A percentile compares a stretch with the other conserved stretches of the same genome.
These are phyloP conservation scores for Hepsetus odoe DNA, from an alignment of 2,113 vertebrate genomes.

Conservation along the genomic window DNA sequence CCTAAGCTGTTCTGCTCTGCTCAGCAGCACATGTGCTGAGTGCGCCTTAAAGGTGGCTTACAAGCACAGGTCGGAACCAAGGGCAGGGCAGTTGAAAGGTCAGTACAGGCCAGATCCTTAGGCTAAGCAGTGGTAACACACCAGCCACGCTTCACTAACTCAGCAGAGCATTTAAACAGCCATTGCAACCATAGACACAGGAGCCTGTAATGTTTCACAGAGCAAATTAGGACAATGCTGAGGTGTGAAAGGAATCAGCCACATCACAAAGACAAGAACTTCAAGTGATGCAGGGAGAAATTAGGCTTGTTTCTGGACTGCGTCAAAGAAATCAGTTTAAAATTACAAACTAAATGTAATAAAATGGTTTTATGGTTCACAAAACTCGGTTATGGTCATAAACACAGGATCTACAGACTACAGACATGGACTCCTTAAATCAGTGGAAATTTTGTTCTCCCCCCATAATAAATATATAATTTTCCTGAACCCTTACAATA, in stretches of 20 bases:
- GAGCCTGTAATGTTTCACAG: not conserved
- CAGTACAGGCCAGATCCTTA: constrained; percentile 59
- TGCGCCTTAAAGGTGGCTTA: constrained; percentile 74
- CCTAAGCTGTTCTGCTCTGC: constrained; percentile 73
- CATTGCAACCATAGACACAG: constrained; percentile 7
- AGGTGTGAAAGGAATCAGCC: not conserved
- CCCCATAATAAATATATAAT: not conserved
- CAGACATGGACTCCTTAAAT: constrained; percentile 7
- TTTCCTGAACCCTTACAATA: constrained; percentile 5
- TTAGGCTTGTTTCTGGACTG: not conserved
- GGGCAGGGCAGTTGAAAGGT: constrained; percentile 77
- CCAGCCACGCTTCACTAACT: not conserved
- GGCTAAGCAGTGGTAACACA: constrained; percentile 54
- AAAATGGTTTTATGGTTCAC: constrained; percentile 13
- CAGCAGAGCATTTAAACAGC: constrained; percentile 14
- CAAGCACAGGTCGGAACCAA: constrained; percentile 75
- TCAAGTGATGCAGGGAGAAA: not conserved
- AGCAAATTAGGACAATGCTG: not conserved
- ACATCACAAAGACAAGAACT: not conserved
- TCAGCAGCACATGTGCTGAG: constrained; percentile 78
- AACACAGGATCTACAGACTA: constrained; percentile 7
- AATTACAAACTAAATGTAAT: constrained; percentile 16
- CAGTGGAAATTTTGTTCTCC: not conserved
- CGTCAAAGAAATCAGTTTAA: not conserved
- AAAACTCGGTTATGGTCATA: constrained; percentile 10